These are phyloP conservation scores for Aegypius monachus DNA, from an alignment of 2,113 vertebrate genomes.

Conservation along the genomic window DNA sequence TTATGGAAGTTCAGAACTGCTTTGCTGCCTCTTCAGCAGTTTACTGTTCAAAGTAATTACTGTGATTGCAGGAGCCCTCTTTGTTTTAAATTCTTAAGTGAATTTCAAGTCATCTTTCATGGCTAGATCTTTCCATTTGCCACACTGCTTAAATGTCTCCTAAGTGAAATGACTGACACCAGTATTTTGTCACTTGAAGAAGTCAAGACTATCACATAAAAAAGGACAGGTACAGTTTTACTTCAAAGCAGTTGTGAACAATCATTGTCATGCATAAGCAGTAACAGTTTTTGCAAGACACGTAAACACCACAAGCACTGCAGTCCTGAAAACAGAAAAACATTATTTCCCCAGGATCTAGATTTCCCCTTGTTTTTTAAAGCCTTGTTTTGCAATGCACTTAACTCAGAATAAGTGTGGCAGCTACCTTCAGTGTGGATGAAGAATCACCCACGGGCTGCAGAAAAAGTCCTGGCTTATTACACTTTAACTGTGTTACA, in stretches of 20 bases:
- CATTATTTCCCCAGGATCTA: background rate
- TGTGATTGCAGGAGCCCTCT: background rate
- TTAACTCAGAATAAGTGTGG: background rate
- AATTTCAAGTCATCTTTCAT: background rate
- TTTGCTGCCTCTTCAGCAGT: background rate
- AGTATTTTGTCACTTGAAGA: background rate
- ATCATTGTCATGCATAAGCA: background rate
- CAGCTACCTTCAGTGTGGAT: background rate
- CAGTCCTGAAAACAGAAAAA: constrained; percentile 6
- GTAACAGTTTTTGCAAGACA: background rate
- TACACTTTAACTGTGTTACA: no score
- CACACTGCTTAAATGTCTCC: fast-evolving
- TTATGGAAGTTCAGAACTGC: constrained; percentile 21
- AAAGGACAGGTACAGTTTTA: background rate
- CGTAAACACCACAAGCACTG: constrained; percentile 25
- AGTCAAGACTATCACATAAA: background rate
- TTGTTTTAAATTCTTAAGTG: background rate
- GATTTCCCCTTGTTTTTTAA: background rate
- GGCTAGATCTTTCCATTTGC: background rate
- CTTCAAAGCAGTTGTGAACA: constrained; percentile 63
- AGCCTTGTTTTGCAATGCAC: background rate
- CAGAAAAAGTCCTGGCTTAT: background rate
- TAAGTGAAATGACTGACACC: background rate
- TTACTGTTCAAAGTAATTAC: background rate
- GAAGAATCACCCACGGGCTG: background rate